phyloP scores from a whole-genome alignment of 2,888 invertebrate genomes.

The Leptinotarsa peninsularis region DNA sequence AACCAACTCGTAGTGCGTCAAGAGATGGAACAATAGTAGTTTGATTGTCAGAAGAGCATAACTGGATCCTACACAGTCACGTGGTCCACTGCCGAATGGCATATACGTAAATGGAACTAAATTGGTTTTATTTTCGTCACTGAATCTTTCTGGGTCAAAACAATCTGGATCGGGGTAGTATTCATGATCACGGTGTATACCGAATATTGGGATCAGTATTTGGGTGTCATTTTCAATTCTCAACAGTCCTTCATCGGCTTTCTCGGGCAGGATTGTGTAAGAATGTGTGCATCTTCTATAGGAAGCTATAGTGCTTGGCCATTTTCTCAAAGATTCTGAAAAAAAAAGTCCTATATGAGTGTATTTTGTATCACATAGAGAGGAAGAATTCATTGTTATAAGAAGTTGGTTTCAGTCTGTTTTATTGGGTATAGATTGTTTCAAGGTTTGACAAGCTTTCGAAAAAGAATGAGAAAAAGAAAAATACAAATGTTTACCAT shows the following conservation, averaged over 20 bases:
- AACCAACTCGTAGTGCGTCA: constrained; percentile 57
- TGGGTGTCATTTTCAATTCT: constrained; percentile 54
- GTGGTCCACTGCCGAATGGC: constrained; percentile 70
- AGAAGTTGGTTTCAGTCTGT: too few relatives aligned
- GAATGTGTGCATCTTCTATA: constrained; percentile 69
- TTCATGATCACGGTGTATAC: constrained; percentile 65
- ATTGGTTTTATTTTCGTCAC: constrained; percentile 60
- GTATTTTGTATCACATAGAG: too few relatives aligned
- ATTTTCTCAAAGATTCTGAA: constrained; percentile 47
- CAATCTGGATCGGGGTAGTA: constrained; percentile 66
- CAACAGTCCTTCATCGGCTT: constrained; percentile 50
- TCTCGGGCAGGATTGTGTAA: constrained; percentile 60
- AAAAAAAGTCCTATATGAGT: not conserved
- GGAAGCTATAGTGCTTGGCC: constrained; percentile 44
- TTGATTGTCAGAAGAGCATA: constrained; percentile 61
- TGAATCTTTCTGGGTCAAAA: constrained; percentile 66
- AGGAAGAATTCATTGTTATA: too few relatives aligned
- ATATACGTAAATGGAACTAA: constrained; percentile 68
- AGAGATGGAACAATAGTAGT: constrained; percentile 53
- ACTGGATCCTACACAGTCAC: constrained; percentile 68
- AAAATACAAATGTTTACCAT: too few relatives aligned
- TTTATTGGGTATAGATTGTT: too few relatives aligned
- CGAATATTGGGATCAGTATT: constrained; percentile 60
- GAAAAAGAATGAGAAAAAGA: too few relatives aligned
- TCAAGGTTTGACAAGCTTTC: too few relatives aligned